phyloP scores from a whole-genome alignment of 2,888 invertebrate genomes.

The Phrixothrix hirtus region DNA sequence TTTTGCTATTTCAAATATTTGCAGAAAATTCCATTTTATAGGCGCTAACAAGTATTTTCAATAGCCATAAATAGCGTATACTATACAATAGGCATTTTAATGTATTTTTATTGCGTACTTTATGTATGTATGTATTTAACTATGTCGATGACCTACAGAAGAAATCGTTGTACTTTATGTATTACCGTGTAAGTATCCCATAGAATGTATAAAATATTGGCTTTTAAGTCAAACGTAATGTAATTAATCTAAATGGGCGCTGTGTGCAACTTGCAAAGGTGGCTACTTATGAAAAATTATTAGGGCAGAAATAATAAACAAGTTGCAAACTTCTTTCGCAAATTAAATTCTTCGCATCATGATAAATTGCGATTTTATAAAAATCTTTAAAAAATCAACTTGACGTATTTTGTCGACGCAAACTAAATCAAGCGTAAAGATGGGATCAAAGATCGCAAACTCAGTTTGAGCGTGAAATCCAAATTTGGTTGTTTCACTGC shows the following conservation, averaged over 20 bases:
- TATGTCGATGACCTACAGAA: conserved; percentile 33
- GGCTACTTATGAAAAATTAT: too few species aligned
- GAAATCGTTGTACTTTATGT: conserved; percentile 17
- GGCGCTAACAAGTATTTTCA: conserved; percentile 16
- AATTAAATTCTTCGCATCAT: too few species aligned
- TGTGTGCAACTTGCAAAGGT: conserved; percentile 1
- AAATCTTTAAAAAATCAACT: neutral
- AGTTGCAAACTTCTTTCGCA: too few species aligned
- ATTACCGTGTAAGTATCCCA: conserved; percentile 9
- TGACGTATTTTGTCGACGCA: neutral
- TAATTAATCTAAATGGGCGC: conserved; percentile 6
- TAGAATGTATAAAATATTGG: conserved; percentile 23
- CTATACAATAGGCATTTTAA: conserved; percentile 23
- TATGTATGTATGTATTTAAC: conserved; percentile 23
- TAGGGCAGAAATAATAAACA: too few species aligned
- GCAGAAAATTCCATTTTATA: conserved; percentile 18
- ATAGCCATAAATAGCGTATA: conserved; percentile 14
- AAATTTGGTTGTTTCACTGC: neutral
- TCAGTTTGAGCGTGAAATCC: neutral
- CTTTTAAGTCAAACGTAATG: conserved; percentile 9
- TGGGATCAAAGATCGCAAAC: neutral
- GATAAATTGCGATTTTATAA: too few species aligned
- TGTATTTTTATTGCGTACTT: conserved; percentile 13
- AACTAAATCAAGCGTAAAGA: neutral
- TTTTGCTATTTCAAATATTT: conserved; percentile 20